These are phyloP conservation scores for Polymixis lichenea DNA, from an alignment of 2,888 invertebrate species.

Conservation along the genomic window DNA sequence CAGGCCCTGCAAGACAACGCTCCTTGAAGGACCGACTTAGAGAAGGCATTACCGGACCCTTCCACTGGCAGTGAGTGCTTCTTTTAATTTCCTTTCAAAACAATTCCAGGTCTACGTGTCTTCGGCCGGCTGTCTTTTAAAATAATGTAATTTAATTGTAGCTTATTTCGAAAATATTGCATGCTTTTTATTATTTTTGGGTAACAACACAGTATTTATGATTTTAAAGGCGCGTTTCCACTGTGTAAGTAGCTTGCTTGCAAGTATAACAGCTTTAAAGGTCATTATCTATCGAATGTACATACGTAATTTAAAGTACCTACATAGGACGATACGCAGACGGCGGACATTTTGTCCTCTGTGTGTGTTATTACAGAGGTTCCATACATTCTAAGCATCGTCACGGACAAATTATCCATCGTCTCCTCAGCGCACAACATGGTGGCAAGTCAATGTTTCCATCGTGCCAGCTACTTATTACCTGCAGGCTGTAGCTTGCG, in stretches of 20 bases:
- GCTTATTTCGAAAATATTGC: slow-evolving; percentile 35
- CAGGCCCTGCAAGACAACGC: slow-evolving; percentile 93
- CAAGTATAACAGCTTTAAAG: background rate
- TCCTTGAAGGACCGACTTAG: slow-evolving; percentile 94
- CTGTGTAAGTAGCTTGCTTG: slow-evolving; percentile 22
- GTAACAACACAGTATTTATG: slow-evolving; percentile 32
- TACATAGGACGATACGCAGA: background rate
- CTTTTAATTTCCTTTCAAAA: slow-evolving; percentile 44
- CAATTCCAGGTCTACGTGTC: slow-evolving; percentile 50
- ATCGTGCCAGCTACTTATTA: background rate
- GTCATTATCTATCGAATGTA: background rate
- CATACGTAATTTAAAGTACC: background rate
- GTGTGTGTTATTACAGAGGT: background rate
- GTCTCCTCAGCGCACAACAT: background rate
- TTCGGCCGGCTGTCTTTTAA: slow-evolving; percentile 1
- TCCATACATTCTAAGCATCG: background rate
- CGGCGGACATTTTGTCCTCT: background rate
- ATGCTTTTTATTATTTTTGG: slow-evolving; percentile 44
- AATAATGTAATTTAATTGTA: background rate
- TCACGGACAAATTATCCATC: background rate
- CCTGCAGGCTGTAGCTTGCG: slow-evolving; percentile 5
- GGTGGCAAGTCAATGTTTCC: slow-evolving; percentile 1
- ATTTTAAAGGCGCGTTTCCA: slow-evolving; percentile 9
- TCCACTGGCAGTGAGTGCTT: slow-evolving; percentile 95
- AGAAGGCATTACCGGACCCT: slow-evolving; percentile 94